These are phyloP conservation scores for Lutraria rhynchaena DNA, from an alignment of 1,140 invertebrate genomes.

Conservation along the genomic window DNA sequence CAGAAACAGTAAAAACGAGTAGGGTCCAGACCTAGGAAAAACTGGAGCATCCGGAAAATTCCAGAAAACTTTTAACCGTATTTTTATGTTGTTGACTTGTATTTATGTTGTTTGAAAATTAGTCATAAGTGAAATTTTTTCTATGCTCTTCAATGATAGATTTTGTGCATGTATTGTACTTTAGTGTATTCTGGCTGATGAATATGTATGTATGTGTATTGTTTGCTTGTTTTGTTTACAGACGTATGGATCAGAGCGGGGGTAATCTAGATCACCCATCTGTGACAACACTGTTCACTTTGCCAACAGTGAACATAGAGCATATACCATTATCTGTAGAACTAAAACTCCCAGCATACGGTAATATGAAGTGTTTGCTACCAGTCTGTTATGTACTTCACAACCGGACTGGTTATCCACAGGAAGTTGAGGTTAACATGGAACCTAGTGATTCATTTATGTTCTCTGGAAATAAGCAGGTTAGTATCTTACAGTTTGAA, in stretches of 20 bases:
- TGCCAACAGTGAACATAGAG: slow-evolving; percentile 83
- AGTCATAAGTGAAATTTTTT: too few species aligned
- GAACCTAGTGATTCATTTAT: slow-evolving; percentile 93
- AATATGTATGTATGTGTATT: too few species aligned
- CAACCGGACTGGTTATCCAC: slow-evolving; percentile 88
- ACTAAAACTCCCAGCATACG: slow-evolving; percentile 88
- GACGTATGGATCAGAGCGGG: slow-evolving; percentile 30
- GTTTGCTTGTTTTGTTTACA: slow-evolving; percentile 9
- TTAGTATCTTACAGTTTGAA: slow-evolving; percentile 80
- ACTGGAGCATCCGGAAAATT: too few species aligned
- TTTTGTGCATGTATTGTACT: too few species aligned
- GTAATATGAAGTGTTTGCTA: slow-evolving; percentile 86
- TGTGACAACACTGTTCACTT: slow-evolving; percentile 79
- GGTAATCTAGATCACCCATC: slow-evolving; percentile 68
- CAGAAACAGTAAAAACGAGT: too few species aligned
- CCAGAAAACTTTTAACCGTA: too few species aligned
- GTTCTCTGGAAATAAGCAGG: slow-evolving; percentile 95
- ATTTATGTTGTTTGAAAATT: too few species aligned
- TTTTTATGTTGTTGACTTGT: too few species aligned
- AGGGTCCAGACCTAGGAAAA: too few species aligned
- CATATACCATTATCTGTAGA: slow-evolving; percentile 88
- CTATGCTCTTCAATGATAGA: too few species aligned
- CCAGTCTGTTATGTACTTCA: slow-evolving; percentile 87
- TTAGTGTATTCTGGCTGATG: too few species aligned
- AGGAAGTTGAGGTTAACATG: slow-evolving; percentile 89